phyloP scores from a whole-genome alignment of 2,888 invertebrate species.

The Adineta ricciae region DNA sequence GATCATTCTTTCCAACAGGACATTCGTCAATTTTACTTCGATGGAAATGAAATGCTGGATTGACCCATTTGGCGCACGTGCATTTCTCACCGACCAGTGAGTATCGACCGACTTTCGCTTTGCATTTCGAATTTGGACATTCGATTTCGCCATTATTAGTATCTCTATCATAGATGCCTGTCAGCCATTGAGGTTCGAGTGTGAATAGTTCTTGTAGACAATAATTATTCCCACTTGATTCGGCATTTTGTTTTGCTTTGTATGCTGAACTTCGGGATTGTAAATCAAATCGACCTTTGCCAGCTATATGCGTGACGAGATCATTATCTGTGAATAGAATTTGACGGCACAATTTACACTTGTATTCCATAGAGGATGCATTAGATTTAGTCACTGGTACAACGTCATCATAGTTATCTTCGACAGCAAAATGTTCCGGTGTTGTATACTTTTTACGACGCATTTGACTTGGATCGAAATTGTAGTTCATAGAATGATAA shows the following conservation, averaged over 20 bases:
- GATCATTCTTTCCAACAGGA: constrained; percentile 19
- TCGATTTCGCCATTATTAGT: constrained; percentile 8
- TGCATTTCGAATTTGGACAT: constrained; percentile 31
- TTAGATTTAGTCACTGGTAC: not conserved
- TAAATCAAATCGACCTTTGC: not conserved
- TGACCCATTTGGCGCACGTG: constrained; percentile 29
- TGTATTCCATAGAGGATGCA: not conserved
- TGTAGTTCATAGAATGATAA: not conserved
- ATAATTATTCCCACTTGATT: not conserved
- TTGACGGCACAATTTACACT: not conserved
- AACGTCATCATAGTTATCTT: not conserved
- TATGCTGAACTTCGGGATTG: not conserved
- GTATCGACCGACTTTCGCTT: constrained; percentile 31
- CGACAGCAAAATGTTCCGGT: not conserved
- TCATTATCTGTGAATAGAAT: not conserved
- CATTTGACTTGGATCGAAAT: not conserved
- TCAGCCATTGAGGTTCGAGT: not conserved
- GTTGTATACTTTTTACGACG: not conserved
- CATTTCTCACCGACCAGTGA: constrained; percentile 31
- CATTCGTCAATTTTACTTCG: constrained; percentile 29
- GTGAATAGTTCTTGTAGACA: constrained; percentile 18
- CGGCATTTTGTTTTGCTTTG: constrained; percentile 4
- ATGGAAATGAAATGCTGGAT: constrained; percentile 32
- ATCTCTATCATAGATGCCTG: not conserved
- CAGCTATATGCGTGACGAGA: not conserved